Evolutionary conservation across 2,797 vertebrate species (phyloP).

Genomic region (Cichlasoma orientale): DNA sequence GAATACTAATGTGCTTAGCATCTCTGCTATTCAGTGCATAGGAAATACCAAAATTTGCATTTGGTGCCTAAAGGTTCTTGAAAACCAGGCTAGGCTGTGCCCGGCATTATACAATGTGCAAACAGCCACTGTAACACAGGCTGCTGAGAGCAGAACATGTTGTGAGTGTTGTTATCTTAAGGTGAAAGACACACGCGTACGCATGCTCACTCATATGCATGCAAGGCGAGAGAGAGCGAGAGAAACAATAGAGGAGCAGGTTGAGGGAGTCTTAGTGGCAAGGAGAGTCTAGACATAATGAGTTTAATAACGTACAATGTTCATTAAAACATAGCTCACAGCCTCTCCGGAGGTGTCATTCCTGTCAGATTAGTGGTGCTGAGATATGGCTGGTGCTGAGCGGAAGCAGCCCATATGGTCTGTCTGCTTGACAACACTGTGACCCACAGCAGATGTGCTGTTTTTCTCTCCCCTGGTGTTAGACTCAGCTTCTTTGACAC

Average conservation of each 20-base stretch:
- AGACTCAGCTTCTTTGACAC: conserved; percentile 56
- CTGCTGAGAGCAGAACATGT: conserved; percentile 23
- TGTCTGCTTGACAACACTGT: conserved; percentile 68
- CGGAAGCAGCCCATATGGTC: conserved; percentile 72
- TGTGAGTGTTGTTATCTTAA: conserved; percentile 36
- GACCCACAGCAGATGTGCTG: conserved; percentile 78
- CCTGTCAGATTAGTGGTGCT: conserved; percentile 75
- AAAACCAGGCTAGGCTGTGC: conserved; percentile 14
- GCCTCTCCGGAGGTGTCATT: conserved; percentile 71
- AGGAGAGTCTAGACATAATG: conserved; percentile 66
- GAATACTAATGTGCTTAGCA: conserved; percentile 50
- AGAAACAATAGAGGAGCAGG: conserved; percentile 28
- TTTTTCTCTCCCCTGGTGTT: conserved; percentile 56
- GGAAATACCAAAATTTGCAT: conserved; percentile 67
- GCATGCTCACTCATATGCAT: conserved; percentile 31
- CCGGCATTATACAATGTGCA: conserved; percentile 32
- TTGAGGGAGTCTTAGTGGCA: conserved; percentile 44
- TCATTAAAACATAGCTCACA: conserved; percentile 78
- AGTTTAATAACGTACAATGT: conserved; percentile 75
- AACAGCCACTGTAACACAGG: conserved; percentile 4
- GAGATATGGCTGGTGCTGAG: conserved; percentile 67
- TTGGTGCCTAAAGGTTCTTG: conserved; percentile 38
- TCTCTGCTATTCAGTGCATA: conserved; percentile 11
- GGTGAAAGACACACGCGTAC: conserved; percentile 14
- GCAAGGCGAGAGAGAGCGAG: neutral